These are phyloP conservation scores for Pyrocephalus nanus DNA, from an alignment of 2,797 vertebrate species.

Conservation along the genomic window DNA sequence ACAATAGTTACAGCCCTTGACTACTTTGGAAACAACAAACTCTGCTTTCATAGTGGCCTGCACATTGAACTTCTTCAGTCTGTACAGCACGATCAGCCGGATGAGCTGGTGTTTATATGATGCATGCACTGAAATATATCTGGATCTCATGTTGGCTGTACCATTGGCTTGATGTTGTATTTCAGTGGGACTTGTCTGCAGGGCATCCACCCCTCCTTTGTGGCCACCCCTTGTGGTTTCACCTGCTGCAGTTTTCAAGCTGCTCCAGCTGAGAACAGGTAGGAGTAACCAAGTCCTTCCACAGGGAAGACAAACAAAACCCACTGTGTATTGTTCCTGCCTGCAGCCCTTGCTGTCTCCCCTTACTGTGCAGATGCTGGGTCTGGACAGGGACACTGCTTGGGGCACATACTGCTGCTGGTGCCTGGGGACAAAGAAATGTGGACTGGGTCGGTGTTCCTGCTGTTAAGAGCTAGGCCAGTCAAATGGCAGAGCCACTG, in stretches of 20 bases:
- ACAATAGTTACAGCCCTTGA: not conserved
- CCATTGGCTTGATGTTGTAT: not conserved
- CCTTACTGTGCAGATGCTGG: not conserved
- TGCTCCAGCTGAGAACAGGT: not conserved
- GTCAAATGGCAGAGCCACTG: fast-evolving
- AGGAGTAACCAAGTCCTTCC: not conserved
- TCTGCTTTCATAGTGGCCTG: not conserved
- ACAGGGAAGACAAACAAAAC: not conserved
- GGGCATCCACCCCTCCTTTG: not conserved
- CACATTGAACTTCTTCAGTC: not conserved
- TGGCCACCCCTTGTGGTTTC: not conserved
- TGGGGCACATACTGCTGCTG: not conserved
- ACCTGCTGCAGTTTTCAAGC: not conserved
- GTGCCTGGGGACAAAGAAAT: not conserved
- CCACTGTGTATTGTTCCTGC: fast-evolving
- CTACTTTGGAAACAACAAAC: not conserved
- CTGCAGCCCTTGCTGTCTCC: not conserved
- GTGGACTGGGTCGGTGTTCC: too few species aligned
- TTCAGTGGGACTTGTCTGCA: not conserved
- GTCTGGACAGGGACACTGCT: not conserved
- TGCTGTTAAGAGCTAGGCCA: not conserved
- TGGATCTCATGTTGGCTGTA: not conserved
- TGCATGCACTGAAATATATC: not conserved
- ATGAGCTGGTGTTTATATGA: not conserved
- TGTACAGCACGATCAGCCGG: not conserved